Base-by-base conservation (phyloP, 1,140 invertebrate genomes). In the Carposina sasakii region DNA sequence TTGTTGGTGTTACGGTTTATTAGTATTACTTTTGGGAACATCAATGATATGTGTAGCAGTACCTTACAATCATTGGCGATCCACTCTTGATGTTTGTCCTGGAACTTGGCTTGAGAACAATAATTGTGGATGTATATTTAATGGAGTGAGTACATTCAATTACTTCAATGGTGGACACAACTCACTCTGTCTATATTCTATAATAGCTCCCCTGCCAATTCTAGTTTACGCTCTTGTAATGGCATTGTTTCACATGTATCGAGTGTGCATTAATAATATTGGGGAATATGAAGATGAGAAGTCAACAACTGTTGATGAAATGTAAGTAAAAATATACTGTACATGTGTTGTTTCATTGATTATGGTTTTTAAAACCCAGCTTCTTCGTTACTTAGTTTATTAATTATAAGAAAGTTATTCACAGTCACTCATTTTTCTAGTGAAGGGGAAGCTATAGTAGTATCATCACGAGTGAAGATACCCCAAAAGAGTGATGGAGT, bases 81-180 rank as follows among this genome's bases (percentile, higher is more conserved):
- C 85, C 39, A 90, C 89, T 0, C 74, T 92, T 6, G 87, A 92
- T 57, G 81, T 86, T 5, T 92, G 91, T 51, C 83, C 88, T 3
- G 75, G 84, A 2, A 72, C 65, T 28, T 79, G 65, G 54, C 56
- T 84, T 2, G 74, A 88, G 28, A 87, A 90, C 46, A 79, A 71
- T 0, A 87, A 88, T 49, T 92, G 91, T 68, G 90, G 90, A 5
- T 92, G 91, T 53, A 88, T 91, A 57, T 76, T 93, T 0, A 90
- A 89, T 58, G 87, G 88, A n/a, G 71, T 84, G 1, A 88, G 84
- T 37, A 88, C 89, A 2, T 88, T 83, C 49, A 85, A 73, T 24
- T 88, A 85, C 23, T 91, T 92, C 48, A 88, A 87, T 60, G 91
- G 91, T n/a, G 90, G 91, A 0, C 86, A 88, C 26, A 87, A 87